Conservation (phyloP, 2,888 invertebrate species). For the Polymixis lichenea region DNA sequence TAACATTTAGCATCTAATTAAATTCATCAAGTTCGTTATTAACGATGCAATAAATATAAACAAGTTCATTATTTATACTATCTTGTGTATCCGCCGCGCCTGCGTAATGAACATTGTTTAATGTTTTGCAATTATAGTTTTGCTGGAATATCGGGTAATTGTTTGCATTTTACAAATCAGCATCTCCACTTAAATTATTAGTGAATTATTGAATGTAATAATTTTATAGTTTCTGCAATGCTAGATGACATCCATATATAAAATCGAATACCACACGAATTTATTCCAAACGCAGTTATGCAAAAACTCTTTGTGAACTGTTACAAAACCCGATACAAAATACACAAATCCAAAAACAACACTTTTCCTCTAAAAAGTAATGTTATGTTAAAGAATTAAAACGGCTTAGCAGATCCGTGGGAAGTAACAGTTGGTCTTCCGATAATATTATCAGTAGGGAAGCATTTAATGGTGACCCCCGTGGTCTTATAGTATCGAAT, state of each 20-base stretch:
- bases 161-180: conserved; percentile 48
- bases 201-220: not conserved
- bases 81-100: conserved; percentile 66
- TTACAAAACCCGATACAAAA: not conserved
- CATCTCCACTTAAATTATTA: conserved; percentile 35
- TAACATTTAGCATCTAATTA: conserved; percentile 68
- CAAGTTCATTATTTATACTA: conserved; percentile 70
- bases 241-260: not conserved
- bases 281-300: not conserved
- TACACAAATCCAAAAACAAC: not conserved
- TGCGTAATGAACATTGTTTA: conserved; percentile 64
- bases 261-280: not conserved
- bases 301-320: not conserved
- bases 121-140: conserved; percentile 56
- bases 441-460: conserved; percentile 53
- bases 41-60: conserved; percentile 67
- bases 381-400: conserved; percentile 3
- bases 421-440: conserved; percentile 32
- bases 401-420: conserved; percentile 49
- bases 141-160: conserved; percentile 51
- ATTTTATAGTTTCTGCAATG: not conserved
- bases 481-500: conserved; percentile 41
- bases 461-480: conserved; percentile 61
- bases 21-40: conserved; percentile 68
- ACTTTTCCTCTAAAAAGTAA: not conserved